Percentiles rank a stretch among this genome's conserved stretches.
Conservation (phyloP, 2,888 invertebrate genomes). For the Eugnorisma glareosa region DNA sequence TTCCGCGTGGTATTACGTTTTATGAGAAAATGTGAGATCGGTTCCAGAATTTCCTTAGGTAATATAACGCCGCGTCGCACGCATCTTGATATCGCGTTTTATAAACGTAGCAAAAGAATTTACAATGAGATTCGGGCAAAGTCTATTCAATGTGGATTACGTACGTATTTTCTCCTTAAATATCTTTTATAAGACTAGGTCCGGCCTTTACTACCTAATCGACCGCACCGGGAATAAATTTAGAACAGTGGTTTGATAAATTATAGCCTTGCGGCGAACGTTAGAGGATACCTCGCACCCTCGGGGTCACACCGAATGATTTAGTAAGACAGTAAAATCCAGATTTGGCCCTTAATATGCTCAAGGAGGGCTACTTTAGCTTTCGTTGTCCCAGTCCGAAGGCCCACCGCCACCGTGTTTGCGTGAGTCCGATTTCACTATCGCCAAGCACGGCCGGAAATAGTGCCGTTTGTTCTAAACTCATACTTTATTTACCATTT, state of each 20-base stretch:
- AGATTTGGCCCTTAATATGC: not conserved
- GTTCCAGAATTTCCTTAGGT: not conserved
- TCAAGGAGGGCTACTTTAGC: not conserved
- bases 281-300: not conserved
- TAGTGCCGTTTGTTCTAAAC: conserved; percentile 25
- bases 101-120: conserved; percentile 7
- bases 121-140: not conserved
- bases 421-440: conserved; percentile 38
- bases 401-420: not conserved
- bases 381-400: not conserved
- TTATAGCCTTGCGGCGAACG: conserved; percentile 2
- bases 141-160: conserved; percentile 8
- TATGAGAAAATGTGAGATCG: not conserved
- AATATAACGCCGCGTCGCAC: not conserved
- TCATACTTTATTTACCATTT: conserved; percentile 34
- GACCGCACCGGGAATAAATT: conserved; percentile 18
- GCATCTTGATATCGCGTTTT: not conserved
- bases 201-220: conserved; percentile 1
- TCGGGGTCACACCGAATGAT: conserved; percentile 11
- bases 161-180: not conserved
- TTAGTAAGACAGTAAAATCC: conserved; percentile 5
- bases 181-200: not conserved
- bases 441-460: conserved; percentile 23
- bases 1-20: not conserved
- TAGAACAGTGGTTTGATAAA: conserved; percentile 22